Evolutionary conservation across 1,140 invertebrate genomes (phyloP).

Genomic region (Aphidius gifuensis): DNA sequence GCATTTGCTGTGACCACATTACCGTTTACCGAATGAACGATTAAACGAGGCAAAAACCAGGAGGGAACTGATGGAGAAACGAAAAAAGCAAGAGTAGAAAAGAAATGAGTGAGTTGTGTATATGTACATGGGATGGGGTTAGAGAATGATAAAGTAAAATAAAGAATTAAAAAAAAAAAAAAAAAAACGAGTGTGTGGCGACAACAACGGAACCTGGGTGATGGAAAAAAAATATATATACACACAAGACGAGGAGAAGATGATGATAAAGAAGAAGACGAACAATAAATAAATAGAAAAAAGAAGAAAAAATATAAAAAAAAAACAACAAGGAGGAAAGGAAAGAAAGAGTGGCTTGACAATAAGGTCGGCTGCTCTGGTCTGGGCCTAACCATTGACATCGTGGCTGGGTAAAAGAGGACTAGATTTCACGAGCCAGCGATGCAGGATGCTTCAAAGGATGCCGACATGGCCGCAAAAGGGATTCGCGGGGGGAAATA

Average conservation of each 20-base stretch:
- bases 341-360: slow-evolving; percentile 40
- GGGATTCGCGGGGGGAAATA: slow-evolving; percentile 43
- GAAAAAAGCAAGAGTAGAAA: not conserved
- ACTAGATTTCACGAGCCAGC: slow-evolving; percentile 56
- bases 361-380: slow-evolving; percentile 43
- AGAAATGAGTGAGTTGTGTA: not conserved
- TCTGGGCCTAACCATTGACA: slow-evolving; percentile 46
- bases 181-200: slow-evolving; percentile 20
- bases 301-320: too few relatives aligned
- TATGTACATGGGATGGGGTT: not conserved
- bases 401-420: slow-evolving; percentile 46
- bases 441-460: slow-evolving; percentile 52
- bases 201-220: slow-evolving; percentile 24
- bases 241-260: slow-evolving; percentile 22
- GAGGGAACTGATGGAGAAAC: not conserved
- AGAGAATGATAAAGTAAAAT: slow-evolving; percentile 15
- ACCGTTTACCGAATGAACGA: slow-evolving; percentile 30
- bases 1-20: slow-evolving; percentile 35
- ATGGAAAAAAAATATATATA: slow-evolving; percentile 18
- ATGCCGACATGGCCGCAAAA: slow-evolving; percentile 50
- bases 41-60: slow-evolving; percentile 16
- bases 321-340: slow-evolving; percentile 18
- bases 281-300: slow-evolving; percentile 16
- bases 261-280: slow-evolving; percentile 25
- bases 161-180: slow-evolving; percentile 17